phyloP scores from a whole-genome alignment of 2,888 invertebrate species.

The Ommatoiulus sabulosus region DNA sequence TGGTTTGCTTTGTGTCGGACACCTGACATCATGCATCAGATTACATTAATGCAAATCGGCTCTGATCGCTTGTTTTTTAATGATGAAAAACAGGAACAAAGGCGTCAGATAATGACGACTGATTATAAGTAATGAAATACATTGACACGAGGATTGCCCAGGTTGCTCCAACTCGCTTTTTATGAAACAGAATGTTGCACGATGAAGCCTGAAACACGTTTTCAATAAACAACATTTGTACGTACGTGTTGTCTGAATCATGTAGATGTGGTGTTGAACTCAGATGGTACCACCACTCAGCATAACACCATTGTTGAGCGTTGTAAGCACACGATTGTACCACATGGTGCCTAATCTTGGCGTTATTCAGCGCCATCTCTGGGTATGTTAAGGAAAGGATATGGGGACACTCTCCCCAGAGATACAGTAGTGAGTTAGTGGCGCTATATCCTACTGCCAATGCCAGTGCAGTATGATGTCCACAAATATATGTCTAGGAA shows the following conservation, averaged over 20 bases:
- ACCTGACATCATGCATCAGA: not conserved
- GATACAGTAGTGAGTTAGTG: no score
- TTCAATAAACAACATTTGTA: not conserved
- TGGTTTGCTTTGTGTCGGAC: not conserved
- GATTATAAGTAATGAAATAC: not conserved
- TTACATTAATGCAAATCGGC: not conserved
- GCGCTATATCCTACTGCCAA: no score
- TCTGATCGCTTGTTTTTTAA: not conserved
- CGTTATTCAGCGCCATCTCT: no score
- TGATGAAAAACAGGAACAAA: conserved; percentile 23
- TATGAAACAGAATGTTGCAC: not conserved
- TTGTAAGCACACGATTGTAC: no score
- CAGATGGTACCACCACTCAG: no score
- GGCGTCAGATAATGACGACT: conserved; percentile 12
- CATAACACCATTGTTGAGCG: no score
- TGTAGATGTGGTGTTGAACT: no score
- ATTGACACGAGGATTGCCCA: not conserved
- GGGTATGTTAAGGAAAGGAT: no score
- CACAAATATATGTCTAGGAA: no score
- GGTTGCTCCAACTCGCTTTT: not conserved
- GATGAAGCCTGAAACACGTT: not conserved
- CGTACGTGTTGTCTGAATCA: not conserved
- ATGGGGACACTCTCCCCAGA: no score
- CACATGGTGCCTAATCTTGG: no score
- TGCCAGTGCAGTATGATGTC: no score